Base-by-base conservation (phyloP, 2,797 vertebrate species). In the Cyprinodon diabolis region DNA sequence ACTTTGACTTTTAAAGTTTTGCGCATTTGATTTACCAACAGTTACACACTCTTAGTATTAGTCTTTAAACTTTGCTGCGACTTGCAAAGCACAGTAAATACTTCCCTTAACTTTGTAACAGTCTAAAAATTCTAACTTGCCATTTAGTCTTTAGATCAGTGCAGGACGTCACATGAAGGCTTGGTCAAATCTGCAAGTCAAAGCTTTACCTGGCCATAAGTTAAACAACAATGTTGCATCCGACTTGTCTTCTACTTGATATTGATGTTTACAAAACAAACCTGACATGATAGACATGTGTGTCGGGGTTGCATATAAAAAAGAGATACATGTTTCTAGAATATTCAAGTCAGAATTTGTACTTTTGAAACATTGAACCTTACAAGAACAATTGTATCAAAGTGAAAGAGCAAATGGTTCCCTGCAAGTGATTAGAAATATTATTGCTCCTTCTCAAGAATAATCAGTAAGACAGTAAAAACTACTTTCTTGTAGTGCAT, bases 1-100 rank as follows among this genome's bases (percentile, higher is more conserved):
- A 92, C 90, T 92, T 92, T 92, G 90, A 92, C 89, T 88, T 92
- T 91, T 93, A 88, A 73, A 76, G 63, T 66, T 47, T 82, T 76
- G 68, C 72, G 63, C 68, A 54, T 70, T 81, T 83, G 77, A 89
- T 75, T 47, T 86, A 69, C 81, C 77, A 72, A 75, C 71, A 77
- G 62, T 58, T 66, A 68, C 67, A 74, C 56, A 62, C 49, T n/a
- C 9, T 72, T 81, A 48, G 67, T 63, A 23, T 52, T 73, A 43
- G 37, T 51, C 54, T 76, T 70, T 43, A 37, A 68, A 47, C 49
- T 37, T 71, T 14, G 47, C 1, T 69, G 1, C 71, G 43, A 72
- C 48, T 4, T 15, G 3, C 35, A 71, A 72, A 35, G 57, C n/a
- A 19, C 11, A 15, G 37, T 2, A 4, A 48, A 14, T 14, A 8